These are phyloP conservation scores for Ammodytes dubius DNA, from an alignment of 2,113 vertebrate genomes.

Conservation along the genomic window DNA sequence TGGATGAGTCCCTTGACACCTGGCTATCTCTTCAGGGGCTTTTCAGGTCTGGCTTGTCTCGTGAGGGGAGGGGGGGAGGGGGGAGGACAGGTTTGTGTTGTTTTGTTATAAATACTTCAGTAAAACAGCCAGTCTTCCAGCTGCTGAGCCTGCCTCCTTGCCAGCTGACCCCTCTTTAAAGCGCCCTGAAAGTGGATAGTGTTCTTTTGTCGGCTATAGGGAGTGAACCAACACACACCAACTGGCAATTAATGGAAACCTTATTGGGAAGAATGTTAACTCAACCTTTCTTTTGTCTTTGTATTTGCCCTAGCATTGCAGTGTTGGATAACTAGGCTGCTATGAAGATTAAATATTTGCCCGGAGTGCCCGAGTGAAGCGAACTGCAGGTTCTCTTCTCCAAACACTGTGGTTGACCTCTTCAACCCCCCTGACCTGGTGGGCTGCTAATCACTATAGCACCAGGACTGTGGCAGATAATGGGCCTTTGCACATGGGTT, in stretches of 20 bases:
- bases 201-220: conserved; percentile 14
- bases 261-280: background rate
- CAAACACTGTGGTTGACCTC: conserved; percentile 8
- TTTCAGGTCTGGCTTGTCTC: conserved; percentile 18
- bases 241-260: too few relatives aligned
- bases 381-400: conserved; percentile 13
- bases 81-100: conserved; percentile 18
- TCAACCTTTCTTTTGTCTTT: background rate
- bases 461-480: background rate
- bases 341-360: conserved; percentile 21
- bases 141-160: conserved; percentile 28
- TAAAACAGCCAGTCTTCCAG: conserved; percentile 50
- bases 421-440: background rate
- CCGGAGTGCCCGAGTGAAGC: background rate
- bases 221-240: background rate
- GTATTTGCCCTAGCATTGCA: background rate
- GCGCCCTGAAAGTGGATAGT: conserved; percentile 53
- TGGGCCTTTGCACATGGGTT: background rate
- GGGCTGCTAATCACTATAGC: conserved; percentile 27
- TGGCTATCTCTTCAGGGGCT: conserved; percentile 3
- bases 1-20: conserved; percentile 20
- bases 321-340: background rate
- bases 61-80: conserved; percentile 5
- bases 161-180: conserved; percentile 26
- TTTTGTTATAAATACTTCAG: conserved; percentile 63